Evolutionary conservation across 92 coral and sea anemone genomes (phyloP).

Genomic region (Desmophyllum pertusum): DNA sequence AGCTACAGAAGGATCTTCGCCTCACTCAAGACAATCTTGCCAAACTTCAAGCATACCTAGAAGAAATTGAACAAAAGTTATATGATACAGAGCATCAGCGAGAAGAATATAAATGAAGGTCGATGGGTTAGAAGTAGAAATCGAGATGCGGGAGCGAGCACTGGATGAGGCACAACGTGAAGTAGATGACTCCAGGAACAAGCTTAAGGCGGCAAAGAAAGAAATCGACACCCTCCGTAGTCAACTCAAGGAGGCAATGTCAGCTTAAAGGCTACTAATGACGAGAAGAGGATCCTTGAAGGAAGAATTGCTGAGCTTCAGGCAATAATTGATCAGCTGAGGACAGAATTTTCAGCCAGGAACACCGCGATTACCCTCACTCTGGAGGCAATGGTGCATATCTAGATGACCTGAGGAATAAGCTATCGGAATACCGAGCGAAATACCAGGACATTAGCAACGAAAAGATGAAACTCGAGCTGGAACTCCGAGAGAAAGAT

Average conservation of each 20-base stretch:
- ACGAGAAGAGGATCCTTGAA: slow-evolving; percentile 59
- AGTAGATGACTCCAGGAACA: slow-evolving; percentile 58
- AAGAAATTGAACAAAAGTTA: slow-evolving; percentile 50
- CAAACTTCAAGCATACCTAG: slow-evolving; percentile 51
- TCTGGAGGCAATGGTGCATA: slow-evolving; percentile 61
- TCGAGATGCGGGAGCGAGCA: slow-evolving; percentile 62
- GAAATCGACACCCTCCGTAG: slow-evolving; percentile 52
- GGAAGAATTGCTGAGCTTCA: slow-evolving; percentile 61
- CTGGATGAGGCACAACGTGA: slow-evolving; percentile 78
- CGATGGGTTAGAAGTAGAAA: slow-evolving; percentile 58
- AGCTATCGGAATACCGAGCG: slow-evolving; percentile 69
- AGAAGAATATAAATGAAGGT: slow-evolving; percentile 65
- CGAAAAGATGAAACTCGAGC: slow-evolving; percentile 71
- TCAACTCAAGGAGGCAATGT: slow-evolving; percentile 70
- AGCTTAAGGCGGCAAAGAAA: slow-evolving; percentile 61
- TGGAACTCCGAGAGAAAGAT: slow-evolving; percentile 70
- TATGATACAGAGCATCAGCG: slow-evolving; percentile 64
- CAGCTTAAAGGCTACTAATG: slow-evolving; percentile 64
- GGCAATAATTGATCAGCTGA: slow-evolving; percentile 62
- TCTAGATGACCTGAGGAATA: slow-evolving; percentile 64
- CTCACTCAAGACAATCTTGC: slow-evolving; percentile 57
- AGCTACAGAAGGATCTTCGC: slow-evolving; percentile 65
- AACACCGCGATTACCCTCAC: slow-evolving; percentile 50
- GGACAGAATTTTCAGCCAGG: slow-evolving; percentile 63
- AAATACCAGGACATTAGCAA: slow-evolving; percentile 72